Conservation (phyloP, 2,888 invertebrate species). For the Aplocera efformata region DNA sequence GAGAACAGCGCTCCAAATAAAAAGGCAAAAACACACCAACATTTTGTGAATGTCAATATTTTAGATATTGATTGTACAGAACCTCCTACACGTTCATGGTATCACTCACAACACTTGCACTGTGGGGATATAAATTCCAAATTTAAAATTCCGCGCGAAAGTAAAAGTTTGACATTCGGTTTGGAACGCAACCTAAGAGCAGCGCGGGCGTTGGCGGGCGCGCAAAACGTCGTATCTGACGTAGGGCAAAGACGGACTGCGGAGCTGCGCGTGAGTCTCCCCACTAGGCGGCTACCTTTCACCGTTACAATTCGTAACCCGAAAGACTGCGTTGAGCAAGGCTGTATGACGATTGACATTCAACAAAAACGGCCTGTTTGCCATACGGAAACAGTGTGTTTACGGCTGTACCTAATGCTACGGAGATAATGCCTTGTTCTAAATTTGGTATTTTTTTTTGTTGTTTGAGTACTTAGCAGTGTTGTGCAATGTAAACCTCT, state of each 20-base stretch:
- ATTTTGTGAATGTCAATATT: conserved; percentile 56
- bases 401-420: conserved; percentile 21
- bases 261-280: conserved; percentile 38
- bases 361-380: conserved; percentile 63
- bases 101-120: conserved; percentile 42
- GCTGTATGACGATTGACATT: conserved; percentile 76
- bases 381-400: conserved; percentile 63
- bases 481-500: no score
- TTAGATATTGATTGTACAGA: conserved; percentile 30
- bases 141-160: conserved; percentile 55
- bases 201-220: conserved; percentile 8
- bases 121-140: conserved; percentile 17
- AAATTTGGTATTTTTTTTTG: conserved; percentile 26
- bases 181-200: conserved; percentile 27
- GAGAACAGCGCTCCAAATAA: conserved; percentile 70
- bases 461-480: neutral
- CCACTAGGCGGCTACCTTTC: conserved; percentile 56
- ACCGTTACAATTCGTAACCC: conserved; percentile 69
- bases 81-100: conserved; percentile 58
- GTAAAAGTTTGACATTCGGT: conserved; percentile 51
- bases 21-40: conserved; percentile 62
- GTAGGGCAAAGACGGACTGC: conserved; percentile 44
- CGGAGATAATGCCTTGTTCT: conserved; percentile 26
- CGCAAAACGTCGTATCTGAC: conserved; percentile 30
- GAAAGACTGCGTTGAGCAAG: conserved; percentile 72